Base-by-base conservation (phyloP, 1,140 invertebrate species). In the Cyrtorhinus lividipennis region DNA sequence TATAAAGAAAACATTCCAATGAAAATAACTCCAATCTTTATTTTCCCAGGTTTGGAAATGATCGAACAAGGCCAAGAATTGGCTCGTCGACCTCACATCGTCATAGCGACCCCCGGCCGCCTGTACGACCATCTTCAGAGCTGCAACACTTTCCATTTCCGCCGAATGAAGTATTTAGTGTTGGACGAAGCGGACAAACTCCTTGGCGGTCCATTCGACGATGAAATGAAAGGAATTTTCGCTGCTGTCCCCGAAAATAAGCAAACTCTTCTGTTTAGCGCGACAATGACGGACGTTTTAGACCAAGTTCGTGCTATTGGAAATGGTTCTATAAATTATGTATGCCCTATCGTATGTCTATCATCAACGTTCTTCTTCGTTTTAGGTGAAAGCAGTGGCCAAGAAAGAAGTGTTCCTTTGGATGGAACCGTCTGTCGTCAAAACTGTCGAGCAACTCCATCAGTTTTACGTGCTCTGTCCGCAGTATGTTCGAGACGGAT, bases 121-220 rank as follows among this genome's bases (percentile, higher is more conserved):
- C 56, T 65, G 1, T 27, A 88, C 0, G 93, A 96, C 76, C 90
- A 95, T 73, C 75, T 96, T 5, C 81, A 86, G 65, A 90, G 87
- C 62, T 92, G 82, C 73, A 77, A 90, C 68, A 91, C 87, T 23
- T 91, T 92, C 73, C 82, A 82, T 10, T 81, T 95, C 30, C 82
- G 84, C 69, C 83, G 80, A 68, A 82, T 95, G 2, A 85, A 87
- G 71, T 95, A 88, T 77, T 73, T 94, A 38, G 88, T 97, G 1
- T 73, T 95, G 25, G 94, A 97, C 75, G 94, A 97, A 80, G 93
- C 92, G 23, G 93, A 96, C 73, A 81, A 87, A 73, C 74, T 94
- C 58, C 75, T 92, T n/a, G 81, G 83, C 23, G 88, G 88, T 65
- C 78, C 83, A 53, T 90, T 88, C 73, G 84, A 90, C 75, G 77